Conservation (phyloP, 2,888 invertebrate species). For the Ypsolopha sequella region DNA sequence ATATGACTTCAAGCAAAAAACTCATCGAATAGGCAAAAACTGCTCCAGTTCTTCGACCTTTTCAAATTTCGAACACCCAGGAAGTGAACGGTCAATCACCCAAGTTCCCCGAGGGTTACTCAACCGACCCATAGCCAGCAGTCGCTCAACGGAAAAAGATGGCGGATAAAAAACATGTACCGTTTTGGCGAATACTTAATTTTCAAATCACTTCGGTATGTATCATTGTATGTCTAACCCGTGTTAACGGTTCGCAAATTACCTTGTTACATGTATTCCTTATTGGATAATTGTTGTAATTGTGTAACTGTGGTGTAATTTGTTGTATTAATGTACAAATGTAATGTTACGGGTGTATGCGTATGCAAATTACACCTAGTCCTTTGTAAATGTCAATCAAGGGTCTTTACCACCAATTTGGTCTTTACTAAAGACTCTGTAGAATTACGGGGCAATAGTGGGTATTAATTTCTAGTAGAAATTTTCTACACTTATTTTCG, state of each 20-base stretch:
- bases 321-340: neutral
- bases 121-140: conserved; percentile 22
- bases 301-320: neutral
- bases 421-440: too few species aligned
- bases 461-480: too few species aligned
- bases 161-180: conserved; percentile 17
- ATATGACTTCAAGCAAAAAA: neutral
- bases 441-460: too few species aligned
- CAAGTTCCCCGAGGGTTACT: conserved; percentile 13
- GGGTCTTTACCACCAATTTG: too few species aligned
- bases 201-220: conserved; percentile 5
- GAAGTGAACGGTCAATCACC: conserved; percentile 14
- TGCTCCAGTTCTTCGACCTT: conserved; percentile 13
- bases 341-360: neutral
- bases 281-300: neutral
- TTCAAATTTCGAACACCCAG: conserved; percentile 13
- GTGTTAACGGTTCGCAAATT: neutral
- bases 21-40: neutral
- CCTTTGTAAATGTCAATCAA: neutral
- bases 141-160: conserved; percentile 25
- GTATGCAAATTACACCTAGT: neutral
- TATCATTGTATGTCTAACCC: too few species aligned
- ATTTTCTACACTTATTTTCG: too few species aligned
- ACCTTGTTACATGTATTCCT: neutral
- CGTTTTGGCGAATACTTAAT: conserved; percentile 19